Base-by-base conservation (phyloP, 2,888 invertebrate genomes). In the Dendrolimus pini region DNA sequence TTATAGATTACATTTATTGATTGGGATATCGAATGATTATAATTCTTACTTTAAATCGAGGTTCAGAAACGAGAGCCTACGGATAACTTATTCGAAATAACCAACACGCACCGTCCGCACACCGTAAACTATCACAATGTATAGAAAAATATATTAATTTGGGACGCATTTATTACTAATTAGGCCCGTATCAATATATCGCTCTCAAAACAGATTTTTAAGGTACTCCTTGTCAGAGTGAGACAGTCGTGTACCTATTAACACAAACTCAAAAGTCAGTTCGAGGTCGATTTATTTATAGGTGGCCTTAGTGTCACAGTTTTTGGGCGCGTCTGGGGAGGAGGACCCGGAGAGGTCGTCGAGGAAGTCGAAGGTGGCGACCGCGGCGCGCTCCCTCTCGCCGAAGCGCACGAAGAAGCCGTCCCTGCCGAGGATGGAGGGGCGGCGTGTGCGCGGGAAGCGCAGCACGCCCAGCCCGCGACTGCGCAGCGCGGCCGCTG, bases 381-480 rank as follows among this genome's bases (percentile, higher is more conserved):
- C 94, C 63, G 95, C 95, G 77, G 95, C 95, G 63, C 92, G 92
- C 78, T 96, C 95, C 75, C 94, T 93, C 70, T 94, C 94, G 55
- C 95, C 95, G 89, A 93, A 96, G 69, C 95, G 93, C 62, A 94
- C 93, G 92, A 93, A 96, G 91, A 96, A 94, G 74, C 95, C 95
- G 65, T 93, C 93, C 61, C 95, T 92, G 69, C 94, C 95, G 74
- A 96, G 93, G 88, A 96, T 95, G 75, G 94, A 94, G 56, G 95
- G 94, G 59, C 96, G 92, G 72, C 83, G 92, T 73, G 67, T 73
- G 75, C 80, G 91, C 65, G 82, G 77, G 72, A 83, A 83, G 61
- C 92, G 90, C 71, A 92, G 88, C 71, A 92, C 92, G 68, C 86
- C 93, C 66, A 91, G 87, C 69, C 91, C 85, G 71, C 92, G 91